Percentiles rank a stretch among this genome's conserved stretches.
phyloP scores from a whole-genome alignment of 2,113 vertebrate genomes.

The Clarias macrocephalus region DNA sequence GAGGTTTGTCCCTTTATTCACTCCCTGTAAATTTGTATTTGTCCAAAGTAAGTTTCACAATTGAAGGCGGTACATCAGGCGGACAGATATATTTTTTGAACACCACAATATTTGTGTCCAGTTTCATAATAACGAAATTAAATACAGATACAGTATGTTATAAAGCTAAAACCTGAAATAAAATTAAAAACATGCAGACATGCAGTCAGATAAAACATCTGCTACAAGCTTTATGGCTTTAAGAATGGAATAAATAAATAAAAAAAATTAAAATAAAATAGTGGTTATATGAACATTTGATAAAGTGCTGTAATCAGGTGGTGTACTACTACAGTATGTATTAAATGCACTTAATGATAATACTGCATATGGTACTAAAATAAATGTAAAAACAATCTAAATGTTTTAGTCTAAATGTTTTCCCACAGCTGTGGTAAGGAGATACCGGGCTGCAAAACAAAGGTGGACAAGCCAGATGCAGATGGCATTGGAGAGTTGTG shows the following conservation, averaged over 20 bases:
- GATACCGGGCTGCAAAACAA: constrained; percentile 68
- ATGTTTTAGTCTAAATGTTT: neutral
- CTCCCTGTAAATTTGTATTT: neutral
- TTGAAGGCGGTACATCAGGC: too few relatives aligned
- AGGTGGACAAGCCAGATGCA: constrained; percentile 67
- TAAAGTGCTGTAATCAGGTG: neutral
- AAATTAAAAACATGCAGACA: neutral
- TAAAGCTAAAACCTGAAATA: neutral
- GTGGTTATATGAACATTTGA: neutral
- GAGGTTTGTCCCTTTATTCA: constrained; percentile 62
- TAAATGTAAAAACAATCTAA: neutral
- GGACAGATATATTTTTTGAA: neutral
- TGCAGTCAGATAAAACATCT: too few relatives aligned
- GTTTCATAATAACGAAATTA: neutral
- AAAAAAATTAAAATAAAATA: too few relatives aligned
- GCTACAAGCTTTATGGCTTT: neutral
- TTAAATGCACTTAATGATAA: neutral
- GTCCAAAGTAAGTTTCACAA: neutral
- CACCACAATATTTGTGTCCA: neutral
- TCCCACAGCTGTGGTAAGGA: constrained; percentile 71
- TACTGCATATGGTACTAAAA: too few relatives aligned
- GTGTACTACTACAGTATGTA: neutral
- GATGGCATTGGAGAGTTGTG: constrained; percentile 76
- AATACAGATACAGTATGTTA: neutral
- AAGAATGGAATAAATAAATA: neutral